Evolutionary conservation across 1,140 invertebrate genomes (phyloP), one percentile per base, ranked within the genome.

Genomic region (Drosophila nebulosa): DNA sequence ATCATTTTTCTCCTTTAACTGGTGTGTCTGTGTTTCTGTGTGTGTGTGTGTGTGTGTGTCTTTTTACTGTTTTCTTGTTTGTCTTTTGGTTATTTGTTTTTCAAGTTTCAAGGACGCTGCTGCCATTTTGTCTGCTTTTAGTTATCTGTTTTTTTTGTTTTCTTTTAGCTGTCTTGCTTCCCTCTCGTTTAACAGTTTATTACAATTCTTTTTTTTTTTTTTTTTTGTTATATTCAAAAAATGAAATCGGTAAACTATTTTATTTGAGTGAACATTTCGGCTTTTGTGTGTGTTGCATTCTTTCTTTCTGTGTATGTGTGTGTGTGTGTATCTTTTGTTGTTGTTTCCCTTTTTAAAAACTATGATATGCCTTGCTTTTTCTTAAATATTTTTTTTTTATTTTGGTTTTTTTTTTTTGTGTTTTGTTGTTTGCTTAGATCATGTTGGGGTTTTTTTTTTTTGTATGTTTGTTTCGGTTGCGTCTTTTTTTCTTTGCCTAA

Each of bases 21-120:
- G n/a, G n/a, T n/a, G n/a, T n/a, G n/a, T n/a, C n/a, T 71, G 63
- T 76, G 77, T 64, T n/a, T 75, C 27, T 64, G 46, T 83, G 52
- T 73, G 62, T 61, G 57, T 69, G 52, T 60, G 55, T 59, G 22
- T 93, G 93, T 94, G 92, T 73, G 57, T 63, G 24, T 32, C 9
- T 10, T 32, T 30, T 58, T 24, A 55, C 16, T 53, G 32, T 46
- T 18, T 57, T 12, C 52, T 21, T 69, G 32, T 53, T 36, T 77
- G 26, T 50, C 46, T 64, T 42, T 55, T 67, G 53, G 51, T 93
- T 93, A 94, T 92, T 93, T 94, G 27, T 92, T 93, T 92, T 92
- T 93, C 36, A 60, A 22, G 39, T 42, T 42, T 46, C 16, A 21
- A 46, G 39, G 39, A 46, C 39, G 39, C 39, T 27, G 39, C 16